Percentiles rank a stretch among this genome's conserved stretches.
These are phyloP conservation scores for Eueremaeus valkanovi DNA, from an alignment of 2,888 invertebrate genomes.

Conservation along the genomic window DNA sequence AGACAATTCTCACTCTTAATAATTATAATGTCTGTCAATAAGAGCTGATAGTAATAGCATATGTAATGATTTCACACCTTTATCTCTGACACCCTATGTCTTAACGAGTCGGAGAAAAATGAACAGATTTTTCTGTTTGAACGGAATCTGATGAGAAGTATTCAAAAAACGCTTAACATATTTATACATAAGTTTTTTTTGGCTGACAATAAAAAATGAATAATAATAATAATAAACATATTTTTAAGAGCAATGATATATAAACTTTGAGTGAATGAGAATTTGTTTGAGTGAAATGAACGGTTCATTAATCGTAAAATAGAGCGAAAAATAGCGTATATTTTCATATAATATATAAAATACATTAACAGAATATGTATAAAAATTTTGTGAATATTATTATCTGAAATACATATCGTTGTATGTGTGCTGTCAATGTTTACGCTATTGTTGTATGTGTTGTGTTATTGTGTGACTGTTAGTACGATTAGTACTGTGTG, in stretches of 20 bases:
- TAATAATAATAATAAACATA: conserved; percentile 8
- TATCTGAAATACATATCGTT: not conserved
- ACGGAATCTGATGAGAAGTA: not conserved
- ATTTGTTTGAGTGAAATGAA: not conserved
- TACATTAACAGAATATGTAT: not conserved
- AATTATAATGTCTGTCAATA: conserved; percentile 24
- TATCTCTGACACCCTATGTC: not conserved
- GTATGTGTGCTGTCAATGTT: not conserved
- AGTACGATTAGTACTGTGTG: not conserved
- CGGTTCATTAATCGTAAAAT: conserved; percentile 18
- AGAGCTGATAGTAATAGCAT: not conserved
- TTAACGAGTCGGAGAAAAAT: not conserved
- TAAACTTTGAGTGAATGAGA: not conserved
- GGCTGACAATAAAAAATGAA: not conserved
- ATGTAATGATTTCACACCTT: conserved; percentile 16
- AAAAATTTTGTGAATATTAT: not conserved
- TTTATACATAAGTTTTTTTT: not conserved
- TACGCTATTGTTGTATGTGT: too few species aligned
- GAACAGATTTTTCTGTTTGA: not conserved
- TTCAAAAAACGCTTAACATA: not conserved
- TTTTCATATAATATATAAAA: not conserved
- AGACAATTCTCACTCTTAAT: conserved; percentile 8
- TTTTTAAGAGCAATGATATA: not conserved
- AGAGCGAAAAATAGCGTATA: conserved; percentile 8
- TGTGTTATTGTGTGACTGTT: not conserved